A percentile compares a stretch with the other conserved stretches of the same genome.
These are phyloP conservation scores for Oncorhynchus gorbuscha DNA, from an alignment of 2,113 vertebrate genomes.

Conservation along the genomic window DNA sequence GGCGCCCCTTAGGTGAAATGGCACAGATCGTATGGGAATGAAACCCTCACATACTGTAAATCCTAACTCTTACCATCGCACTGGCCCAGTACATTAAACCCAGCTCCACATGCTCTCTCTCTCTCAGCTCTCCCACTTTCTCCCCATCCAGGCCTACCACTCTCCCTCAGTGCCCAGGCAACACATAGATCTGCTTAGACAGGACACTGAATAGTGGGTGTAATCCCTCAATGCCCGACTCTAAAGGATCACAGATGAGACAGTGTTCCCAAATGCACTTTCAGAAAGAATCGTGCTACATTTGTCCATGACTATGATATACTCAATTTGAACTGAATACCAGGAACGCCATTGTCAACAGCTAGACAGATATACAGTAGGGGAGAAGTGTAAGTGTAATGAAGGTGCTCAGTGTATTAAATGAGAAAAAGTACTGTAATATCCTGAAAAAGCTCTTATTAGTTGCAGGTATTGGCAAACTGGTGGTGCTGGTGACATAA, in stretches of 20 bases:
- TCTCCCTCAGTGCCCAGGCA: slow-evolving; percentile 25
- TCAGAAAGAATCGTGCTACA: background rate
- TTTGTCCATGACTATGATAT: slow-evolving; percentile 1
- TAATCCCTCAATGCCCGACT: background rate
- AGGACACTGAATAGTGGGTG: background rate
- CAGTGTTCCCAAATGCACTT: slow-evolving; percentile 8
- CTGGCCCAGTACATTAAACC: slow-evolving; percentile 50
- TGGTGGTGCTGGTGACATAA: too few relatives aligned
- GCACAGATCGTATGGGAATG: slow-evolving; percentile 34
- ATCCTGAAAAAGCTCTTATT: too few relatives aligned
- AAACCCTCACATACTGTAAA: slow-evolving; percentile 55
- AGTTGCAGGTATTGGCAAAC: too few relatives aligned
- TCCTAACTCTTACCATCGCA: slow-evolving; percentile 45
- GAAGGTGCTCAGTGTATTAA: too few relatives aligned
- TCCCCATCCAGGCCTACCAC: slow-evolving; percentile 9
- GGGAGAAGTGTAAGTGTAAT: background rate
- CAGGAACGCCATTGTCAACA: background rate
- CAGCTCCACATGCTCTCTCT: slow-evolving; percentile 14
- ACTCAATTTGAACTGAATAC: slow-evolving; percentile 8
- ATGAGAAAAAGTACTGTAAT: too few relatives aligned
- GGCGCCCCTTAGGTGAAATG: slow-evolving; percentile 24
- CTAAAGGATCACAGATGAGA: background rate
- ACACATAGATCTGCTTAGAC: slow-evolving; percentile 38
- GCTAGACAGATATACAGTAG: background rate
- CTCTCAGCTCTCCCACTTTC: background rate